phyloP scores from a whole-genome alignment of 1,140 invertebrate genomes.

The Aradophagus sp. region DNA sequence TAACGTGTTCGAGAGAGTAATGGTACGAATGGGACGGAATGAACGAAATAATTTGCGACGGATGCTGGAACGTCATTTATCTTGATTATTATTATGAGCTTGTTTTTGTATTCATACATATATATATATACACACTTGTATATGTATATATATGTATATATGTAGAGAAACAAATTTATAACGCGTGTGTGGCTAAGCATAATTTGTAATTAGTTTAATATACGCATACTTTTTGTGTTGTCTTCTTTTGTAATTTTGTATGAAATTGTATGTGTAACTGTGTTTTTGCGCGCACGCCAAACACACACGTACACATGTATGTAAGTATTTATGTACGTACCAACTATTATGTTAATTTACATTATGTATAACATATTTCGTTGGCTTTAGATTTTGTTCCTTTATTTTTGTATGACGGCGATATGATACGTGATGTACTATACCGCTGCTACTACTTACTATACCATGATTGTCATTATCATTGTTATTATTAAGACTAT shows the following conservation, averaged over 20 bases:
- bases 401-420: conserved; percentile 68
- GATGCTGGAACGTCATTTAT: conserved; percentile 17
- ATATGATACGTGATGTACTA: conserved; percentile 56
- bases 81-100: conserved; percentile 31
- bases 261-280: conserved; percentile 31
- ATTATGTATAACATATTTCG: conserved; percentile 62
- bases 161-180: conserved; percentile 23
- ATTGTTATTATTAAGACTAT: conserved; percentile 27
- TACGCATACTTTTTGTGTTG: conserved; percentile 14
- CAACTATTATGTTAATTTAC: conserved; percentile 1
- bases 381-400: conserved; percentile 73
- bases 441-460: conserved; percentile 58
- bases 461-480: conserved; percentile 25
- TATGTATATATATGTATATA: conserved; percentile 5
- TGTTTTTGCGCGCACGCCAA: conserved; percentile 15
- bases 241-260: conserved; percentile 56
- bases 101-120: conserved; percentile 3
- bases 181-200: conserved; percentile 37
- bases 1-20: conserved; percentile 12
- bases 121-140: conserved; percentile 12
- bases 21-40: conserved; percentile 8
- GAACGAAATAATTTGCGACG: conserved; percentile 14
- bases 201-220: conserved; percentile 26
- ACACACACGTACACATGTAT: conserved; percentile 29
- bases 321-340: conserved; percentile 39